Base-by-base conservation (phyloP, 2,113 vertebrate genomes). In the Fregata magnificens region DNA sequence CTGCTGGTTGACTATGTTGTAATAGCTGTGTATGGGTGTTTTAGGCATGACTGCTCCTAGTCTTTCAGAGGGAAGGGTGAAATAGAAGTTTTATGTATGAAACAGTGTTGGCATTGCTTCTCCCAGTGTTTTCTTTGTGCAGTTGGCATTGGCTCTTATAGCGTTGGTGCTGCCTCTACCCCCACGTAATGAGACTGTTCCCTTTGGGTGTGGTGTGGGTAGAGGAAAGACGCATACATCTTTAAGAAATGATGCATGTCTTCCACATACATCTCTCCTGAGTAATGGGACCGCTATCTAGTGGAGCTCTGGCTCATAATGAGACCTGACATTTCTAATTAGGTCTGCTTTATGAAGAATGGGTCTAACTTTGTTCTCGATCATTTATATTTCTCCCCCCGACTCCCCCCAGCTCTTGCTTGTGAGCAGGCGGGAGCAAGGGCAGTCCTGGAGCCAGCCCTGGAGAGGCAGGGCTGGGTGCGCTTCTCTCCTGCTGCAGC, bases 311-410 rank as follows among this genome's bases (percentile, higher is more conserved):
- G 71, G 53, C 74, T 96, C 66, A 5, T 95, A 80, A 94, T 52
- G 78, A 84, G 82, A 78, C 44, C 34, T 79, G 89, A 82, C 69
- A 25, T 24, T 92, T 88, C 86, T 94, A 85, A 94, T 95, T 89
- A 95, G 70, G 21, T 52, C 72, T 4, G 49, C 63, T 65, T 83
- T 82, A 49, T 86, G 63, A 93, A 81, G 82, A 88, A 78, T 52
- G 59, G 26, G 26, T 71, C 34, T 78, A 66, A 93, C n/a, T 92
- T 88, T 76, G 38, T 76, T 89, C 69, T 82, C 0, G 6, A 52
- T 71, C 10, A 22, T 88, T 95, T 71, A 2, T n/a, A 6, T 83
- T 90, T 83, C 26, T 58, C 26, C 31, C 12, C 9, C 14, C 36
- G 40, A 29, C 1, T 14, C 19, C 6, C 26, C 29, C 29, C 13